These are phyloP conservation scores for Periophthalmus modestus DNA, from an alignment of 2,113 vertebrate species.

Conservation along the genomic window DNA sequence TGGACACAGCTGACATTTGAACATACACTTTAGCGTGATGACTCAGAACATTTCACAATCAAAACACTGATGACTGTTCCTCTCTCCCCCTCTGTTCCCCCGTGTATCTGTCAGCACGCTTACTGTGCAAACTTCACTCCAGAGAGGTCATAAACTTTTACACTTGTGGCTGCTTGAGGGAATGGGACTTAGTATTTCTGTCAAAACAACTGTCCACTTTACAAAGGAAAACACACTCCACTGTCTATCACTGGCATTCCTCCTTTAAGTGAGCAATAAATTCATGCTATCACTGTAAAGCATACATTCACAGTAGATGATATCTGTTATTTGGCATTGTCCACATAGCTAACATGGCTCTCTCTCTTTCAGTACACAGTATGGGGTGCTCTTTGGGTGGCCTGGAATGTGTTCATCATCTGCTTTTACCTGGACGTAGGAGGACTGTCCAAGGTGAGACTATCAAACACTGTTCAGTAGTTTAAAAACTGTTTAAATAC, in stretches of 20 bases:
- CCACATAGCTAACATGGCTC: constrained; percentile 31
- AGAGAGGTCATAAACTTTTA: constrained; percentile 38
- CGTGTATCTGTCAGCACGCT: constrained; percentile 53
- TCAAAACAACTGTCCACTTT: background rate
- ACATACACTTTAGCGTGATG: constrained; percentile 24
- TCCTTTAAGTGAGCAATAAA: background rate
- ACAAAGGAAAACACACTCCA: background rate
- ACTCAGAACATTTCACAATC: constrained; percentile 55
- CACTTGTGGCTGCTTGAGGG: constrained; percentile 25
- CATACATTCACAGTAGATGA: background rate
- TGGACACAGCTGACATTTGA: constrained; percentile 46
- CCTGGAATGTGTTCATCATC: constrained; percentile 93
- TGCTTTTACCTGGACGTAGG: constrained; percentile 94
- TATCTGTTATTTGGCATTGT: background rate
- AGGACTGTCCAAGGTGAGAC: constrained; percentile 87
- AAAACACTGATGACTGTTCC: constrained; percentile 27
- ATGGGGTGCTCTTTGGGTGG: constrained; percentile 90
- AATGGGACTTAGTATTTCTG: constrained; percentile 24
- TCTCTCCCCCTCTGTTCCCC: constrained; percentile 18
- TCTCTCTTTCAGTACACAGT: constrained; percentile 81
- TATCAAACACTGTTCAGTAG: background rate
- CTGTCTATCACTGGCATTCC: background rate
- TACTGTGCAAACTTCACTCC: constrained; percentile 36
- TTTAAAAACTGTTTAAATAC: background rate
- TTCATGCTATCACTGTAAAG: background rate